These are phyloP conservation scores for Tinea semifulvella DNA, from an alignment of 2,888 invertebrate species.

Conservation along the genomic window DNA sequence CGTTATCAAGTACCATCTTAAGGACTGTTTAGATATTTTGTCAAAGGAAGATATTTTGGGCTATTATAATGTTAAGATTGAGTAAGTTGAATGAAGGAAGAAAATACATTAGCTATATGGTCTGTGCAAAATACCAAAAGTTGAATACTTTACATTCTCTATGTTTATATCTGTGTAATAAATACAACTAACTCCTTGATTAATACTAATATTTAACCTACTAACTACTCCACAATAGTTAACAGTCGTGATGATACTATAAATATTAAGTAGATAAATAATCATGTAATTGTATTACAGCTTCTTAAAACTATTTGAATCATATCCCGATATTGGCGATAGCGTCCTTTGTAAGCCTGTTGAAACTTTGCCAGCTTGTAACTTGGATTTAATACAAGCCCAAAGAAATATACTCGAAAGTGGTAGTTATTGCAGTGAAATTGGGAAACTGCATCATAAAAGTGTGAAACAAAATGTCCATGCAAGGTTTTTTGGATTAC, in stretches of 20 bases:
- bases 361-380: conserved; percentile 69
- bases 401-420: conserved; percentile 65
- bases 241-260: conserved; percentile 1
- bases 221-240: background rate
- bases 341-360: conserved; percentile 72
- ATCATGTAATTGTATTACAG: conserved; percentile 44
- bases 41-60: conserved; percentile 64
- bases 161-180: too few species aligned
- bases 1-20: conserved; percentile 66
- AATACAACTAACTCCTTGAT: background rate
- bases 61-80: conserved; percentile 73
- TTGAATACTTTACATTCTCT: too few species aligned
- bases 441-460: conserved; percentile 35
- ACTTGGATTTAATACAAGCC: conserved; percentile 67
- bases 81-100: too few species aligned
- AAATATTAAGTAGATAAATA: too few species aligned
- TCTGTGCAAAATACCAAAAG: too few species aligned
- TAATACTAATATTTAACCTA: background rate
- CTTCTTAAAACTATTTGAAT: conserved; percentile 75
- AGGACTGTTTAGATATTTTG: conserved; percentile 71
- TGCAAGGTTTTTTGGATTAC: conserved; percentile 72
- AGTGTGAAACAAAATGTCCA: conserved; percentile 72
- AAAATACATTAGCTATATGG: too few species aligned
- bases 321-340: conserved; percentile 72
- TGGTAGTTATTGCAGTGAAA: conserved; percentile 21